Evolutionary conservation across 2,797 vertebrate species (phyloP).

Genomic region (Poecilia velifera): DNA sequence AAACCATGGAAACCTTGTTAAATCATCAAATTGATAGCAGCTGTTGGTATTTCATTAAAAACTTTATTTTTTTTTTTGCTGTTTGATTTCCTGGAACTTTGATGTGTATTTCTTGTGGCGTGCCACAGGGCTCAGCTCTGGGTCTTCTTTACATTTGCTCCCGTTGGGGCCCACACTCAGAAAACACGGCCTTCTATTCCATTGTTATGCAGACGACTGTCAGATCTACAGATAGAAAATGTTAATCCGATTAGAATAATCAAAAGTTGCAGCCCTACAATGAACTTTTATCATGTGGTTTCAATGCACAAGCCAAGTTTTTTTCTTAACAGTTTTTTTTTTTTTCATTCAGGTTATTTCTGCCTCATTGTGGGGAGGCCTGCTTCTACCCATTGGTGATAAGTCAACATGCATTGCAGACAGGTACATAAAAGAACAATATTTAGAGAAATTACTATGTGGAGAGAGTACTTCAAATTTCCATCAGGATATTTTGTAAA

Average conservation of each 20-base stretch:
- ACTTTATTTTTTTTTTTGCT: not conserved
- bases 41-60: not conserved
- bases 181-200: no score
- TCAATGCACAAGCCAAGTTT: not conserved
- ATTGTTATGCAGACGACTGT: no score
- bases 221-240: no score
- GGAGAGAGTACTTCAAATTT: not conserved
- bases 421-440: constrained; percentile 77
- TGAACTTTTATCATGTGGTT: not conserved
- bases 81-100: no score
- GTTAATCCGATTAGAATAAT: no score
- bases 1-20: not conserved
- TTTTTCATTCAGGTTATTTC: constrained; percentile 86
- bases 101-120: no score
- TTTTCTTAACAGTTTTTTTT: not conserved
- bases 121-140: no score
- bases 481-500: not conserved
- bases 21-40: not conserved
- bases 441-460: not conserved
- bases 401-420: constrained; percentile 91
- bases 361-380: constrained; percentile 92
- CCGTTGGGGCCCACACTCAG: no score
- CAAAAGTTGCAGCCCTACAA: not conserved
- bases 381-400: constrained; percentile 92
- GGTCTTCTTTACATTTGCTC: no score